Evolutionary conservation across 2,113 vertebrate species (phyloP).

Genomic region (Solenodon paradoxus): DNA sequence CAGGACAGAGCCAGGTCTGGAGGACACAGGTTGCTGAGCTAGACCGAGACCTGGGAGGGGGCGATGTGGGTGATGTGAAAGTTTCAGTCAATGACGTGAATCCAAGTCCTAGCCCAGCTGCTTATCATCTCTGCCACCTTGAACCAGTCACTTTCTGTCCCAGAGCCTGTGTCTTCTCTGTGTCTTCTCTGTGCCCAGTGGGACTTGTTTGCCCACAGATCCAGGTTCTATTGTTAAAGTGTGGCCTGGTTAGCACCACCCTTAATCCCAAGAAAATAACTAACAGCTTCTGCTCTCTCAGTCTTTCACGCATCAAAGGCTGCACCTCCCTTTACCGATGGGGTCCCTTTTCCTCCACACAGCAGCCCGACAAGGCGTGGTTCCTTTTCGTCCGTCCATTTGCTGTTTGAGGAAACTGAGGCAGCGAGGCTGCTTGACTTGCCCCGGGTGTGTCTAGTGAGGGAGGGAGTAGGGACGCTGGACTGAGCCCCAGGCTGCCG

Average conservation of each 20-base stretch:
- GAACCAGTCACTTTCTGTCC: neutral
- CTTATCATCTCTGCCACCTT: neutral
- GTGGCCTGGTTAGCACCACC: neutral
- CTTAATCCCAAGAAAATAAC: neutral
- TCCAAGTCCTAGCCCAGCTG: neutral
- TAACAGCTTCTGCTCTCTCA: neutral
- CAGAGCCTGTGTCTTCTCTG: neutral
- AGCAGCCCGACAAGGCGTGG: neutral
- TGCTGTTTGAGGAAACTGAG: neutral
- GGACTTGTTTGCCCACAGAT: neutral
- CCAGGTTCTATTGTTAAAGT: neutral
- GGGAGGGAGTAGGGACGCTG: neutral
- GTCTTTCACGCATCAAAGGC: neutral
- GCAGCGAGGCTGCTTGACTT: neutral
- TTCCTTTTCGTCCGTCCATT: neutral
- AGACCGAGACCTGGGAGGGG: neutral
- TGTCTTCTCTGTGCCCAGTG: fast-evolving
- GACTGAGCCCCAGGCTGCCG: neutral
- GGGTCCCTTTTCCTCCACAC: neutral
- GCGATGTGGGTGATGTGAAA: fast-evolving
- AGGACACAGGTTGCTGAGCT: neutral
- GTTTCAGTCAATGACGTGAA: neutral
- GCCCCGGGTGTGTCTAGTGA: neutral
- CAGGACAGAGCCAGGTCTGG: neutral
- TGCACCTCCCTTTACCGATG: neutral